Conservation (phyloP, 2,113 vertebrate genomes). For the Epinephelus cyanopodus region DNA sequence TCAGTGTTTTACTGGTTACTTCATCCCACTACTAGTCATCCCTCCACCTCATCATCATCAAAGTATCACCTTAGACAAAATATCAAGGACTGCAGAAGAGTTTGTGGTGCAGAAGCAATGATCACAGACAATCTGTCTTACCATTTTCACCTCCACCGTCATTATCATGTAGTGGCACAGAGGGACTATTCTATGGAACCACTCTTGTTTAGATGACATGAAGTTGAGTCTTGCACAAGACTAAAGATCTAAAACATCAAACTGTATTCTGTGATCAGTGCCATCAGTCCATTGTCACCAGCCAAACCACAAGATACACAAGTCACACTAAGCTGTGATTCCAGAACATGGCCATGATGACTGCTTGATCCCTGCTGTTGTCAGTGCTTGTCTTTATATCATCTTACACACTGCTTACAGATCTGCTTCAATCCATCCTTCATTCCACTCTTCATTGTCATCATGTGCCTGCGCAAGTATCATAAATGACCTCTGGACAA, state of each 20-base stretch:
- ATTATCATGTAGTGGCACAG: not conserved
- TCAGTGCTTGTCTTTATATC: conserved; percentile 3
- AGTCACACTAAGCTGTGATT: not conserved
- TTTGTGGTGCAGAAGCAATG: not conserved
- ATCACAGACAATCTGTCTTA: not conserved
- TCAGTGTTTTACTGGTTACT: not conserved
- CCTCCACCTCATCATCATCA: conserved; percentile 22
- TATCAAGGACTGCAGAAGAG: not conserved
- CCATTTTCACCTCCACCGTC: conserved; percentile 7
- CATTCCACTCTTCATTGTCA: conserved; percentile 25
- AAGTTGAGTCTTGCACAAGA: no score
- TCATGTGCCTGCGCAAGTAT: not conserved
- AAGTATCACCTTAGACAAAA: conserved; percentile 1
- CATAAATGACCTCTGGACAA: conserved; percentile 2
- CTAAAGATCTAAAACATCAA: not conserved
- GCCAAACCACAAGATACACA: not conserved
- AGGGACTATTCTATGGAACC: not conserved
- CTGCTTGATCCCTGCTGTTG: conserved; percentile 29
- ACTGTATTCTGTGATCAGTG: not conserved
- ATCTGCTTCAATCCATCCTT: conserved; percentile 15
- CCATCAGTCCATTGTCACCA: not conserved
- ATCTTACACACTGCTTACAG: conserved; percentile 9
- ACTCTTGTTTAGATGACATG: not conserved
- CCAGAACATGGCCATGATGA: not conserved
- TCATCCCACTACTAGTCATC: conserved; percentile 36